These are phyloP conservation scores for Amblyteles armatorius DNA, from an alignment of 2,888 invertebrate species.

Conservation along the genomic window DNA sequence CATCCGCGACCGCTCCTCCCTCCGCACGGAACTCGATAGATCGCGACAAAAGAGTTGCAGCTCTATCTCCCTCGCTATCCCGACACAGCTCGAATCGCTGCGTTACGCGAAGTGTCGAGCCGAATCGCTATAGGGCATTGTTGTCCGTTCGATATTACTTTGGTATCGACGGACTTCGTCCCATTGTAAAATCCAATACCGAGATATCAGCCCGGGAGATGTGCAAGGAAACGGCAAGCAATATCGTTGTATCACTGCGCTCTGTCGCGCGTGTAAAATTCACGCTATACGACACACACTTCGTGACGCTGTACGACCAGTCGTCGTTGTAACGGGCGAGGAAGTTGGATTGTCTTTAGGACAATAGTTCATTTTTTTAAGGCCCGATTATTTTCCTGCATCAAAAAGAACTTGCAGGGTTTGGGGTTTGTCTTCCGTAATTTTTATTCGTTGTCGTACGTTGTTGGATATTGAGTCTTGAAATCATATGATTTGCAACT, in stretches of 20 bases:
- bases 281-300: not conserved
- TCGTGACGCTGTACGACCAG: not conserved
- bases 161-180: constrained; percentile 7
- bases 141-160: constrained; percentile 13
- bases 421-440: not conserved
- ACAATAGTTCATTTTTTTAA: not conserved
- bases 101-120: not conserved
- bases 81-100: not conserved
- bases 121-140: constrained; percentile 21
- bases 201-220: constrained; percentile 6
- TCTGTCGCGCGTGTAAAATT: not conserved
- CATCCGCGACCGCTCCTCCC: not conserved
- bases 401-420: not conserved
- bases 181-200: constrained; percentile 33
- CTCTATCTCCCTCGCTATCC: not conserved
- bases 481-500: not conserved
- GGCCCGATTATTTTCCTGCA: too few relatives aligned
- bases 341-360: not conserved
- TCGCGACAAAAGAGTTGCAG: constrained; percentile 7
- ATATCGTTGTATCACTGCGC: constrained; percentile 12
- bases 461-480: not conserved
- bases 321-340: not conserved
- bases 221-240: constrained; percentile 9
- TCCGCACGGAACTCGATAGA: not conserved
- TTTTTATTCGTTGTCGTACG: not conserved